Conservation (phyloP, 1,140 invertebrate genomes). For the Agrilus planipennis region DNA sequence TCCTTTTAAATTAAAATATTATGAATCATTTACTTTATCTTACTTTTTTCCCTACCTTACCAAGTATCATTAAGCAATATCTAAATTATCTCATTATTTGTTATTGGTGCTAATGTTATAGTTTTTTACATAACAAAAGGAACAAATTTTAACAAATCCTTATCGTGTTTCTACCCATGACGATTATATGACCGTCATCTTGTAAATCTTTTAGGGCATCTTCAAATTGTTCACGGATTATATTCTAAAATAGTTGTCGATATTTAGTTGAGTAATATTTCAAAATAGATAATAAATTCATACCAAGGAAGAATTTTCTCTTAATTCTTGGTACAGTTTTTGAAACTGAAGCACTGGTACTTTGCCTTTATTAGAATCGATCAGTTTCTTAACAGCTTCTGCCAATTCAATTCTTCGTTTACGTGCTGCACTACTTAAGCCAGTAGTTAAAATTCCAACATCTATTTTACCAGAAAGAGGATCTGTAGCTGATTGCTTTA, state of each 20-base stretch:
- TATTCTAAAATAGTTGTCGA: slow-evolving; percentile 48
- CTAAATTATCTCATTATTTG: too few species aligned
- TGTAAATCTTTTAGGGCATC: slow-evolving; percentile 84
- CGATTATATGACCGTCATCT: slow-evolving; percentile 72
- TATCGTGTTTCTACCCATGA: slow-evolving; percentile 74
- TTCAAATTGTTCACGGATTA: slow-evolving; percentile 84
- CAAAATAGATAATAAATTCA: slow-evolving; percentile 34
- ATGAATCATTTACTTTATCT: too few species aligned
- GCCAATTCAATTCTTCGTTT: slow-evolving; percentile 65
- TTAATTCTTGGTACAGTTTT: slow-evolving; percentile 72
- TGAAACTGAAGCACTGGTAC: slow-evolving; percentile 63
- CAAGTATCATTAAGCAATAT: too few species aligned
- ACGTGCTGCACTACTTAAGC: slow-evolving; percentile 71
- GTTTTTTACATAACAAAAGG: too few species aligned
- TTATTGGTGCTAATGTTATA: too few species aligned
- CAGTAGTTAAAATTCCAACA: slow-evolving; percentile 89
- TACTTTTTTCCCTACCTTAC: too few species aligned
- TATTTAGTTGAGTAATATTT: background rate
- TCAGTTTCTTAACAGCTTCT: slow-evolving; percentile 57
- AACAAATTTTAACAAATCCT: slow-evolving; percentile 42
- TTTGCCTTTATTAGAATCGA: slow-evolving; percentile 63
- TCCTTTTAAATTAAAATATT: too few species aligned
- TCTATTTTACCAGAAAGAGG: slow-evolving; percentile 93
- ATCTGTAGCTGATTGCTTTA: slow-evolving; percentile 96
- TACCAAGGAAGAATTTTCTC: slow-evolving; percentile 68